Base-by-base conservation (phyloP, 2,797 vertebrate genomes). In the Melanotaenia boesemani region DNA sequence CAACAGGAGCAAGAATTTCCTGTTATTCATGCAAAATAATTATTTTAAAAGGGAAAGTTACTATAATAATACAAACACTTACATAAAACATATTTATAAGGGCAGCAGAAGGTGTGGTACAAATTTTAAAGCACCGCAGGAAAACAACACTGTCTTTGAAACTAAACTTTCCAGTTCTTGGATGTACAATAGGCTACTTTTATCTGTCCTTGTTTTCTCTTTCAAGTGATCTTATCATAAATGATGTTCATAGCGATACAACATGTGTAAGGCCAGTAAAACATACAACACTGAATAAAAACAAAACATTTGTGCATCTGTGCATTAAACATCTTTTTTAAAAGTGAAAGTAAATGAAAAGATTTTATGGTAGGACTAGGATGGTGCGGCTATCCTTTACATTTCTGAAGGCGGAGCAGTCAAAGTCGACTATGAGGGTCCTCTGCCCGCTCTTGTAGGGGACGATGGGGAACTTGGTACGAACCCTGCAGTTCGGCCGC, bases 391-490 rank as follows among this genome's bases (percentile, higher is more conserved):
- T 85, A 66, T 39, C 72, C 74, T 91, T 95, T 36, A 96, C 63
- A 66, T 95, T 86, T 56, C 87, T 93, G 89, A 97, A 94, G 34
- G 74, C 11, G 13, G 76, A 74, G 71, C 94, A 95, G 72, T 91
- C 84, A 0, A 96, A 89, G 82, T 82, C 34, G 3, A 76, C 93
- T n/a, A 83, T 44, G 46, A 97, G 81, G 16, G 81, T 94, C 75
- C 80, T 92, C 54, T 39, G 0, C 18, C 96, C 95, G 0, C 9
- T 10, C 57, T 77, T 91, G 30, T 90, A 94, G 0, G 96, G 92
- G 2, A 0, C 0, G 3, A 93, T 46, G 2, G 0, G 0, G 3
- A 92, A 22, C 8, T 0, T 0, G 36, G 82, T 0, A 0, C 24
- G 30, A 0, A 91, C 0, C 0, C 15, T 60, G 2, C 0, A 1